A percentile compares a stretch with the other conserved stretches of the same genome.
phyloP scores from a whole-genome alignment of 2,888 invertebrate genomes.

The Scelioninae gen. 1 region DNA sequence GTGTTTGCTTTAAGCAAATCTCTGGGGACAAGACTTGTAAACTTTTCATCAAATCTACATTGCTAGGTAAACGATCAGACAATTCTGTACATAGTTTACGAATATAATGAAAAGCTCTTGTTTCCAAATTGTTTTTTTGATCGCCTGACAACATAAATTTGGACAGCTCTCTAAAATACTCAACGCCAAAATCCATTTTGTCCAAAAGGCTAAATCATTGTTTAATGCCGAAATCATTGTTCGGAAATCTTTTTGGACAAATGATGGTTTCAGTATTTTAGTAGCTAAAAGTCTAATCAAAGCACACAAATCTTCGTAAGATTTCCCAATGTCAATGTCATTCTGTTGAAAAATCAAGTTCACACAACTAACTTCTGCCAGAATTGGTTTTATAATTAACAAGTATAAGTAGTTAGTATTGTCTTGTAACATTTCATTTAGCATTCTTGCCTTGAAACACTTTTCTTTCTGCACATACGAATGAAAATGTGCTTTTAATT shows the following conservation, averaged over 20 bases:
- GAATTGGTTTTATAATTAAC: conserved; percentile 43
- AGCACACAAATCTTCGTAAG: conserved; percentile 27
- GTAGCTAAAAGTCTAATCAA: conserved; percentile 27
- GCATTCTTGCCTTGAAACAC: conserved; percentile 54
- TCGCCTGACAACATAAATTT: conserved; percentile 1
- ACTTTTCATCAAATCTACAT: conserved; percentile 38
- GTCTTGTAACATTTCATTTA: conserved; percentile 59
- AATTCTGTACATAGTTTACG: conserved; percentile 40
- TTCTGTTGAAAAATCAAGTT: conserved; percentile 43
- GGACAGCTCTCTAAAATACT: conserved; percentile 17
- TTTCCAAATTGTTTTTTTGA: conserved; percentile 24
- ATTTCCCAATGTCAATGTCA: conserved; percentile 27
- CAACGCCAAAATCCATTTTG: conserved; percentile 38
- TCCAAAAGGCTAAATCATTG: conserved; percentile 40
- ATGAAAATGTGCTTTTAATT: conserved; percentile 59
- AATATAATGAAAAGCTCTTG: conserved; percentile 42
- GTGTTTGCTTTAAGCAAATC: conserved; percentile 27
- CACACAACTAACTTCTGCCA: conserved; percentile 40
- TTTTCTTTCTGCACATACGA: conserved; percentile 50
- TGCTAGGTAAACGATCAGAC: conserved; percentile 35
- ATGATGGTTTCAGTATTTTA: conserved; percentile 43
- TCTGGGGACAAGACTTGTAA: conserved; percentile 33
- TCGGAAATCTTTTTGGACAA: conserved; percentile 7
- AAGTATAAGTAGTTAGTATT: conserved; percentile 47
- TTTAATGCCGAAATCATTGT: conserved; percentile 2